Evolutionary conservation across 2,113 vertebrate species (phyloP), one percentile per base, ranked within the genome.

Genomic region (Crotophaga sulcirostris): DNA sequence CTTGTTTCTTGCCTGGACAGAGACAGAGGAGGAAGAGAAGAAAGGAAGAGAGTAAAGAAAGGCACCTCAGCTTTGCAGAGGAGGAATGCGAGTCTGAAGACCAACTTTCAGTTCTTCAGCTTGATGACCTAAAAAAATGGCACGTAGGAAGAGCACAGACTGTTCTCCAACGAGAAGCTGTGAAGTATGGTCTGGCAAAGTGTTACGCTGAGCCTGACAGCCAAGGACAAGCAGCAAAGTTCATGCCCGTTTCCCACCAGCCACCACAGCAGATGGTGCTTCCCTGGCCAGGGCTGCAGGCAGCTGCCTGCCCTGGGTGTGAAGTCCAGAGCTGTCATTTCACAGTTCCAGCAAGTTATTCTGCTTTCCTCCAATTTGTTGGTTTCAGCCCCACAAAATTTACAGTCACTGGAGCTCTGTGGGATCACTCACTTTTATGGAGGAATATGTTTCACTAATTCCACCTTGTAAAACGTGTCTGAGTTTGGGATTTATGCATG

Each of bases 241-340:
- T 26, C 2, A 0, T 3, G 64, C 36, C 10, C 25, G 2, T n/a
- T 42, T 58, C 77, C 60, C 31, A n/a, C n/a, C 2, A 0, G 31
- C 45, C 82, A 45, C 67, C 56, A 15, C 2, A 3, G 19, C 26
- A 3, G 4, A 8, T 18, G 18, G 33, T 2, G n/a, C 75, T 67
- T 33, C 58, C 5, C 36, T 24, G 33, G 11, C 45, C 45, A 21
- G 45, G 25, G 42, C 3, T 66, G 74, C 74, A 44, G 74, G 66
- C 59, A 25, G 7, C 38, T 40, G 5, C 45, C 64, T 66, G 52
- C 67, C 79, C 28, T 5, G 6, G 44, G 69, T 24, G 21, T 4
- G 19, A 54, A n/a, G 34, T 16, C 49, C 68, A 62, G 51, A 60
- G 59, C 64, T 33, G 23, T 25, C 34, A 54, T 47, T 21, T 10